phyloP scores from a whole-genome alignment of 2,113 vertebrate species.

The Chrysemys picta region DNA sequence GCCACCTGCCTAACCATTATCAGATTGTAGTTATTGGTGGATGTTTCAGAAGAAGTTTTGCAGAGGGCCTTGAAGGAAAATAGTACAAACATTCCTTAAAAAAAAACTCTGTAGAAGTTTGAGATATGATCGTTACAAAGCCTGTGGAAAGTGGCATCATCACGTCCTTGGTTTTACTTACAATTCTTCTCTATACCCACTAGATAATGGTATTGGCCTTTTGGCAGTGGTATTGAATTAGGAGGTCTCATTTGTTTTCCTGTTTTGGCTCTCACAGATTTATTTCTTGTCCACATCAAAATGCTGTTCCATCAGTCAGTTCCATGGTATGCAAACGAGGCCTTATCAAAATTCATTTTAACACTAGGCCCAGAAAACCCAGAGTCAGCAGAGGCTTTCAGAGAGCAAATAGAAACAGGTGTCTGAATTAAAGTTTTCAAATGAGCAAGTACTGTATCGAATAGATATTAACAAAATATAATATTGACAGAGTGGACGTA shows the following conservation, averaged over 20 bases:
- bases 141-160: not conserved
- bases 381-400: not conserved
- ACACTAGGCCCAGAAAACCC: not conserved
- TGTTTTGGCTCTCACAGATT: not conserved
- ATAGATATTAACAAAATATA: not conserved
- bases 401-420: not conserved
- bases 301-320: not conserved
- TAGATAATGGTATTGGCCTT: not conserved
- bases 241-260: not conserved
- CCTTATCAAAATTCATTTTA: not conserved
- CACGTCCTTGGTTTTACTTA: not conserved
- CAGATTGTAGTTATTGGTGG: not conserved
- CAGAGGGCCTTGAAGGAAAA: not conserved
- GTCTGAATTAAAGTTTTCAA: not conserved
- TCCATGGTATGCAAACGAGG: not conserved
- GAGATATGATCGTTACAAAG: not conserved
- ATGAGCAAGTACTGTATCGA: not conserved
- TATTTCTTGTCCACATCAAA: conserved; percentile 15
- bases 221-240: conserved; percentile 11
- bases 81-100: not conserved
- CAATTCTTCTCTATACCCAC: not conserved
- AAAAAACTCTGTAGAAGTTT: conserved; percentile 18
- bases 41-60: not conserved
- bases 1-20: not conserved
- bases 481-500: not conserved